Percentiles rank a stretch among this genome's conserved stretches.
phyloP scores from a whole-genome alignment of 2,113 vertebrate species.

The Climacteris rufus region DNA sequence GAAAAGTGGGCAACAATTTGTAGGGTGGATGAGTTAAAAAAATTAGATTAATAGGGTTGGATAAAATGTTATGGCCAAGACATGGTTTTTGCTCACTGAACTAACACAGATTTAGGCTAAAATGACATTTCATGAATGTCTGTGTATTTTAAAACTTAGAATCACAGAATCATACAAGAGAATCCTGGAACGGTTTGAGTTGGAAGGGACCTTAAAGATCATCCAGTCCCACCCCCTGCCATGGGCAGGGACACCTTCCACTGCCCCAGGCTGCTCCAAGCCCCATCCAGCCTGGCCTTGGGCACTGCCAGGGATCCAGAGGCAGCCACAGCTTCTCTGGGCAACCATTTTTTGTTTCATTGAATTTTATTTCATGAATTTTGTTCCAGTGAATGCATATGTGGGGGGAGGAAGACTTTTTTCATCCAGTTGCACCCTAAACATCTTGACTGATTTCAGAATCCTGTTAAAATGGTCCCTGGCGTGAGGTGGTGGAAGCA shows the following conservation, averaged over 20 bases:
- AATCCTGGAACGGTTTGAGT: neutral
- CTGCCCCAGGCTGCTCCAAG: neutral
- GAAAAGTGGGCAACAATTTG: neutral
- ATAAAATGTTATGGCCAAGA: neutral
- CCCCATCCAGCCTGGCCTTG: neutral
- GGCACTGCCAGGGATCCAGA: neutral
- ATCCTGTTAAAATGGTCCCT: neutral
- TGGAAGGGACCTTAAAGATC: fast-evolving
- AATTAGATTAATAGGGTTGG: neutral
- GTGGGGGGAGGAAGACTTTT: neutral
- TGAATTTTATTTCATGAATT: neutral
- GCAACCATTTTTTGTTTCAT: neutral
- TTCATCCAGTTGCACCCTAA: neutral
- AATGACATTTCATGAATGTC: neutral
- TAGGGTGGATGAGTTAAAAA: neutral
- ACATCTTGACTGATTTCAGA: neutral
- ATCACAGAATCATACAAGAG: neutral
- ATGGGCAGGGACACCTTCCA: neutral
- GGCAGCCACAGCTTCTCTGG: neutral
- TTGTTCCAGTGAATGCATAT: neutral
- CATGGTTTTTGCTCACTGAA: neutral
- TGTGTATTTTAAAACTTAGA: neutral
- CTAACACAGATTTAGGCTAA: neutral
- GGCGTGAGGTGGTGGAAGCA: neutral
- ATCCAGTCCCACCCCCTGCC: fast-evolving